Evolutionary conservation across 2,888 invertebrate species (phyloP), one percentile per base, ranked within the genome.

Genomic region (Agrypnus murinus): DNA sequence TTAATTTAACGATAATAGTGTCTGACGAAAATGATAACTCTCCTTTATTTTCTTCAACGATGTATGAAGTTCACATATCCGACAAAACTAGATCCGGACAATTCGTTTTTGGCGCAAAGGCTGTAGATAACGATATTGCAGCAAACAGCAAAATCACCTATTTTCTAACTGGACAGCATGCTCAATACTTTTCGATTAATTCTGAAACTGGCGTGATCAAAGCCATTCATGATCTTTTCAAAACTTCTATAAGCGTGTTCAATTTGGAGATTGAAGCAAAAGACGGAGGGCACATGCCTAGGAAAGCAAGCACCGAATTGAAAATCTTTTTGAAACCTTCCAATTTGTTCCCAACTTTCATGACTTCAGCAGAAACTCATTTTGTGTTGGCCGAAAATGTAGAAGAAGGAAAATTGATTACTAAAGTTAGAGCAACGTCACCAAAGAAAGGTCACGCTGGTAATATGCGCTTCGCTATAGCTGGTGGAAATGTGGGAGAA

Each of bases 401-500:
- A 3, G 88, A 90, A 9, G 92, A 93, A 81, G 94, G 93, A 0
- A 91, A 91, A 79, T 85, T 92, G 5, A 92, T 97, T 8, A 93
- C 95, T 0, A 92, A 91, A 78, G 86, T 96, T 59, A 89, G 90
- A 63, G 96, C 96, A 0, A 89, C 89, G 3, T 94, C 95, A 0
- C 94, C 95, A 0, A 95, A 96, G 82, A 90, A 90, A 73, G 94
- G 93, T 0, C 86, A 91, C 0, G 87, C 89, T 4, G 92, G 92
- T 8, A 89, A 90, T 77, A 87, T 96, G 68, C 88, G 90, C 71
- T 98, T 94, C 81, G 91, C 92, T 31, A 94, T 98, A 73, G 97
- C 96, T 8, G 98, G 97, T n/a, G 98, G 98, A 3, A 98, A 97
- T 83, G 90, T 95, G 2, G 95, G 94, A 0, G 93, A 95, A 79